Conservation (phyloP, 2,888 invertebrate species). For the Eupithecia inturbata region DNA sequence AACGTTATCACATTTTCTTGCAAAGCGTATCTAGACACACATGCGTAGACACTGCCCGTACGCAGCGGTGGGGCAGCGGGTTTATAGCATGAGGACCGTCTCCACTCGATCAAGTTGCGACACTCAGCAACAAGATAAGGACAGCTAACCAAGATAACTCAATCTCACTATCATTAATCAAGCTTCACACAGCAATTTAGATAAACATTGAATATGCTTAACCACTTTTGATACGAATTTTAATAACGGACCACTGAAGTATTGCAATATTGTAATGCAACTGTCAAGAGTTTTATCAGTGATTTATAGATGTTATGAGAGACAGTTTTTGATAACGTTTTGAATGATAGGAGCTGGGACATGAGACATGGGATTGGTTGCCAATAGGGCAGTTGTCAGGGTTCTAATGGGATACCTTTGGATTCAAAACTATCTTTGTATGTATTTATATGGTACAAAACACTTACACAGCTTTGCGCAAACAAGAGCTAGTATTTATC, state of each 20-base stretch:
- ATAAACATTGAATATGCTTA: slow-evolving; percentile 25
- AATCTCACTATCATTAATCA: slow-evolving; percentile 21
- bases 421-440: neutral
- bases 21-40: too few relatives aligned
- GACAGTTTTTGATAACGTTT: slow-evolving; percentile 17
- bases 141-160: slow-evolving; percentile 14
- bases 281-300: slow-evolving; percentile 11
- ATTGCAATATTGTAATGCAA: slow-evolving; percentile 26
- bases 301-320: slow-evolving; percentile 15
- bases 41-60: too few relatives aligned
- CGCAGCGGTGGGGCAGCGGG: too few relatives aligned
- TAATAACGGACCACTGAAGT: slow-evolving; percentile 25
- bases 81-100: neutral
- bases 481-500: neutral
- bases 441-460: neutral
- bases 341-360: slow-evolving; percentile 5
- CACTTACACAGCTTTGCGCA: neutral
- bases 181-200: slow-evolving; percentile 12
- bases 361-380: neutral
- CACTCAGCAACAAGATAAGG: slow-evolving; percentile 6
- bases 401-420: neutral
- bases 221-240: slow-evolving; percentile 33
- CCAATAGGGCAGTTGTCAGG: slow-evolving; percentile 1
- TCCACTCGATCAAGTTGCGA: slow-evolving; percentile 9
- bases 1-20: too few relatives aligned